Conservation (phyloP, 1,140 invertebrate species). For the Lasioglossum albipes region DNA sequence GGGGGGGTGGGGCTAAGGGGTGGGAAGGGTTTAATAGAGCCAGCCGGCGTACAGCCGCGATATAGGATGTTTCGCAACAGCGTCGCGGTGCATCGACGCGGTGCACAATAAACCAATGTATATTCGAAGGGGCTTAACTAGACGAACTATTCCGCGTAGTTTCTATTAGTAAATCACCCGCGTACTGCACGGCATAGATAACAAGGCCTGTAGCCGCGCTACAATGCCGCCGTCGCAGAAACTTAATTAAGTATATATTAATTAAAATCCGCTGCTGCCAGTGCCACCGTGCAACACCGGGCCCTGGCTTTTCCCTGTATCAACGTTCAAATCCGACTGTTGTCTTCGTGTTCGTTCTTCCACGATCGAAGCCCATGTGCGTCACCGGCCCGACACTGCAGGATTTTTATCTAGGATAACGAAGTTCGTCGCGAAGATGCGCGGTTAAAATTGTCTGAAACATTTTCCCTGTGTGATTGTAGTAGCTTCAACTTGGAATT, state of each 20-base stretch:
- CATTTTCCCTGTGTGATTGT: too few species aligned
- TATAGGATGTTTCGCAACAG: constrained; percentile 42
- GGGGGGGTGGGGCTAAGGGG: background rate
- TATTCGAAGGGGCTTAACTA: constrained; percentile 66
- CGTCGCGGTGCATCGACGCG: constrained; percentile 43
- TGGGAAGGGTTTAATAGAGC: constrained; percentile 54
- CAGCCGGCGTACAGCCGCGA: constrained; percentile 12
- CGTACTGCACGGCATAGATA: constrained; percentile 69
- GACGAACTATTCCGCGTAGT: constrained; percentile 70
- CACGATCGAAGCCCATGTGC: background rate
- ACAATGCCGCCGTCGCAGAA: constrained; percentile 68
- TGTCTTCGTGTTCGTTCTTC: too few species aligned
- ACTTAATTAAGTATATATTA: constrained; percentile 77
- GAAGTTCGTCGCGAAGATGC: too few species aligned
- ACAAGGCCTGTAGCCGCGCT: constrained; percentile 52
- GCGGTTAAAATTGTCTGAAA: too few species aligned
- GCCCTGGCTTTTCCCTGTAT: background rate
- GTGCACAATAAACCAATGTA: constrained; percentile 64
- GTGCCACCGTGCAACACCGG: background rate
- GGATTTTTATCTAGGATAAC: background rate
- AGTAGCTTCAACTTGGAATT: too few species aligned
- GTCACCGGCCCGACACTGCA: background rate
- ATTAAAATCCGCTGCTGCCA: constrained; percentile 67
- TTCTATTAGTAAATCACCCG: constrained; percentile 74
- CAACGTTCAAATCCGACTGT: background rate